Conservation (phyloP, 2,888 invertebrate species). For the Lochmaea crataegi region DNA sequence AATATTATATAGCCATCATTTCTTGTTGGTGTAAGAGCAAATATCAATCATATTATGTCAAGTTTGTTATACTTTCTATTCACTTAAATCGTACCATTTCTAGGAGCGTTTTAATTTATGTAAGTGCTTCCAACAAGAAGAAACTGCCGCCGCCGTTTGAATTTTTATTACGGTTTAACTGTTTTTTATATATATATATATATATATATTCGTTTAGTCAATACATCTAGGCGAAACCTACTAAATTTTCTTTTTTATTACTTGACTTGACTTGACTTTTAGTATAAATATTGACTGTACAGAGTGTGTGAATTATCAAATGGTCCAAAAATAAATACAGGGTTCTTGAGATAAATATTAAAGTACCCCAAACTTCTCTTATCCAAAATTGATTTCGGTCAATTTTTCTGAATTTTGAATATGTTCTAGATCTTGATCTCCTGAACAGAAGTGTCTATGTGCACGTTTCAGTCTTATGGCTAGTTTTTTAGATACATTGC, state of each 20-base stretch:
- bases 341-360: no score
- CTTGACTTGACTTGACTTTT: no score
- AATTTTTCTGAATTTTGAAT: no score
- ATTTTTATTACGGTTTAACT: background rate
- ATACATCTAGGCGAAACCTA: background rate
- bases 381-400: no score
- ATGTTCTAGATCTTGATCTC: no score
- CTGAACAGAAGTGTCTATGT: no score
- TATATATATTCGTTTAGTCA: background rate
- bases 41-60: slow-evolving; percentile 7
- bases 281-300: no score
- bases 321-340: no score
- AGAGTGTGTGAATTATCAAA: no score
- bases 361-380: no score
- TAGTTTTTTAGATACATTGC: no score
- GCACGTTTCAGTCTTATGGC: no score
- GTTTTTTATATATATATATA: background rate
- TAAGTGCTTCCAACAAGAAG: background rate
- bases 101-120: slow-evolving; percentile 7
- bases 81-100: slow-evolving; percentile 2
- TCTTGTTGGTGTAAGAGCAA: background rate
- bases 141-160: background rate
- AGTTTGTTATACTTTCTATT: slow-evolving; percentile 2
- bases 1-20: background rate
- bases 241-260: background rate